Evolutionary conservation across 2,113 vertebrate species (phyloP).

Genomic region (Megalops atlanticus): DNA sequence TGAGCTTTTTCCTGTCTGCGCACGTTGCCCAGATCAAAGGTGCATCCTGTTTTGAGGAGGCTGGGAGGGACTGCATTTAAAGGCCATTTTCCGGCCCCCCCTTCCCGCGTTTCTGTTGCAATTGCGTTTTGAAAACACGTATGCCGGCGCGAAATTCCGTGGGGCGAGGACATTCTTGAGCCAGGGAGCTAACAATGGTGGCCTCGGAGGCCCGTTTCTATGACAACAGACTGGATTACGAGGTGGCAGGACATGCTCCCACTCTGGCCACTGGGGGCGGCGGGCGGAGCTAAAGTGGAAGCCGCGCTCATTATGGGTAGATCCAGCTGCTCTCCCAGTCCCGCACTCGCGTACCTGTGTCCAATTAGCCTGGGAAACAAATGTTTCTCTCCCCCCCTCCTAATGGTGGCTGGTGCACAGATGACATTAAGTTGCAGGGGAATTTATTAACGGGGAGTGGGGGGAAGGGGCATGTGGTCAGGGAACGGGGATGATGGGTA

Average conservation of each 20-base stretch:
- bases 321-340: slow-evolving; percentile 1
- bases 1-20: slow-evolving; percentile 16
- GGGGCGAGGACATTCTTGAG: slow-evolving; percentile 34
- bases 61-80: not conserved
- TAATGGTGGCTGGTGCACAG: slow-evolving; percentile 41
- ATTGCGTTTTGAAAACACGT: not conserved
- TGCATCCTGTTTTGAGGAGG: not conserved
- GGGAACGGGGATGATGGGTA: slow-evolving; percentile 47
- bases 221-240: slow-evolving; percentile 48
- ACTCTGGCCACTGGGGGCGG: slow-evolving; percentile 22
- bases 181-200: slow-evolving; percentile 22
- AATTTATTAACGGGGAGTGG: slow-evolving; percentile 49
- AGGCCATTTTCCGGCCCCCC: not conserved
- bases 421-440: slow-evolving; percentile 46
- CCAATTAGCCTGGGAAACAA: slow-evolving; percentile 40
- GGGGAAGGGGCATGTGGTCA: slow-evolving; percentile 41
- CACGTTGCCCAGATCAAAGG: slow-evolving; percentile 19
- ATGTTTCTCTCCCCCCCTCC: slow-evolving; percentile 18
- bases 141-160: not conserved
- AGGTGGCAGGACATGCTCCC: slow-evolving; percentile 30
- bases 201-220: slow-evolving; percentile 44
- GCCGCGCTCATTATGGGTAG: slow-evolving; percentile 31
- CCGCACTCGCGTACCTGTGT: slow-evolving; percentile 32
- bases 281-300: slow-evolving; percentile 18
- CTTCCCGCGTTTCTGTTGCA: not conserved